Conservation (phyloP, 2,888 invertebrate genomes). For the Hemicrepidius hirtus region DNA sequence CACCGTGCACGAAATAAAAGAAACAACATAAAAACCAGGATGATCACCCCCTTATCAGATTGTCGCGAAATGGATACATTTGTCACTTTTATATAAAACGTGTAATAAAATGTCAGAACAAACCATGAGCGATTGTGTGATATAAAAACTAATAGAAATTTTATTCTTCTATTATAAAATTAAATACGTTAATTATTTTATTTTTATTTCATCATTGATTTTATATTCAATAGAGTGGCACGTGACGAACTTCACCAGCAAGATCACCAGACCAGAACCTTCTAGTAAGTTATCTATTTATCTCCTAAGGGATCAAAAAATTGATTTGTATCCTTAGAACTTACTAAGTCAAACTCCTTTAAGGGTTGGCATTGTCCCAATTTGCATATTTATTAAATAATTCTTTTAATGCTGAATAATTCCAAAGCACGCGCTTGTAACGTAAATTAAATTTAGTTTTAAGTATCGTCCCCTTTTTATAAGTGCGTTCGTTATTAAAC, state of each 20-base stretch:
- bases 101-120: constrained; percentile 19
- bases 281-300: too few species aligned
- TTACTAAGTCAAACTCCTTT: not conserved
- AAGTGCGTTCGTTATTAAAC: not conserved
- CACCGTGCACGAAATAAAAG: constrained; percentile 1
- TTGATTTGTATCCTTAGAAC: too few species aligned
- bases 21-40: not conserved
- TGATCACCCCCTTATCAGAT: constrained; percentile 4
- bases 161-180: too few species aligned
- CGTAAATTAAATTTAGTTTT: not conserved
- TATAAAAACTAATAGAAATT: too few species aligned
- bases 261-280: too few species aligned
- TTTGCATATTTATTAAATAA: constrained; percentile 24
- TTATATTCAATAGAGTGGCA: too few species aligned
- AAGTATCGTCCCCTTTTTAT: not conserved
- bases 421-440: not conserved
- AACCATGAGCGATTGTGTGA: constrained; percentile 2
- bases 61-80: constrained; percentile 4
- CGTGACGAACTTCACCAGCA: too few species aligned
- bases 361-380: not conserved
- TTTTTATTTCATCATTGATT: too few species aligned
- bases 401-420: constrained; percentile 18
- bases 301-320: too few species aligned
- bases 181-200: too few species aligned
- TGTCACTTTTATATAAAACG: constrained; percentile 10